phyloP scores from a whole-genome alignment of 2,888 invertebrate species.

The Aphidoletes aphidimyza region DNA sequence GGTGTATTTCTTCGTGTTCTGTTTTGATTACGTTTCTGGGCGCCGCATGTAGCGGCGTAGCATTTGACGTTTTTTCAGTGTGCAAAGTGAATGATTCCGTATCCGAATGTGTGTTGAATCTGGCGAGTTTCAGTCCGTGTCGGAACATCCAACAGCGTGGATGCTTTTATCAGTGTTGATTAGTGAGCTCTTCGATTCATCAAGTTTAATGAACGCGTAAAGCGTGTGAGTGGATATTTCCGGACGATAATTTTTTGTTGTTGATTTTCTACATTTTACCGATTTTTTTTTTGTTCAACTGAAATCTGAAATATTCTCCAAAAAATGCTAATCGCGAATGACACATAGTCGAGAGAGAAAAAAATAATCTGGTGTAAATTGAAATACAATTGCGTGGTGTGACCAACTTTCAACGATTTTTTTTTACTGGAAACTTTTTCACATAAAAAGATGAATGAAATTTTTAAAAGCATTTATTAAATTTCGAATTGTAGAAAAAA shows the following conservation, averaged over 20 bases:
- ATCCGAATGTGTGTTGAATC: not conserved
- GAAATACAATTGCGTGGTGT: too few relatives aligned
- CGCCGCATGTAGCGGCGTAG: not conserved
- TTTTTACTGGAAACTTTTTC: too few relatives aligned
- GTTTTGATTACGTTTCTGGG: constrained; percentile 9
- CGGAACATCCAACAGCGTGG: constrained; percentile 19
- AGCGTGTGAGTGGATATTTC: not conserved
- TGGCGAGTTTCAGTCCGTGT: not conserved
- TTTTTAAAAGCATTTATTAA: too few relatives aligned
- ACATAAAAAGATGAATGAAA: too few relatives aligned
- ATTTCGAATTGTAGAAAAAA: too few relatives aligned
- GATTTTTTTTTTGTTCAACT: not conserved
- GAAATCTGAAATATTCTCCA: not conserved
- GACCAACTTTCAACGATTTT: too few relatives aligned
- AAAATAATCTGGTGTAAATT: not conserved
- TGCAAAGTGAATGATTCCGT: too few relatives aligned
- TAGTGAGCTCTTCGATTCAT: not conserved
- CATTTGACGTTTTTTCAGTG: not conserved
- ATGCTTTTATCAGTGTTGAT: not conserved
- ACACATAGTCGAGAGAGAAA: not conserved
- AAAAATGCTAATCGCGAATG: not conserved
- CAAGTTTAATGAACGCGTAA: constrained; percentile 23
- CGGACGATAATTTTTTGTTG: not conserved
- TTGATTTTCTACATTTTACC: not conserved
- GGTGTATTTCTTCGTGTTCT: not conserved